Evolutionary conservation across 2,888 invertebrate species (phyloP).

Genomic region (Saturnia pavonia): DNA sequence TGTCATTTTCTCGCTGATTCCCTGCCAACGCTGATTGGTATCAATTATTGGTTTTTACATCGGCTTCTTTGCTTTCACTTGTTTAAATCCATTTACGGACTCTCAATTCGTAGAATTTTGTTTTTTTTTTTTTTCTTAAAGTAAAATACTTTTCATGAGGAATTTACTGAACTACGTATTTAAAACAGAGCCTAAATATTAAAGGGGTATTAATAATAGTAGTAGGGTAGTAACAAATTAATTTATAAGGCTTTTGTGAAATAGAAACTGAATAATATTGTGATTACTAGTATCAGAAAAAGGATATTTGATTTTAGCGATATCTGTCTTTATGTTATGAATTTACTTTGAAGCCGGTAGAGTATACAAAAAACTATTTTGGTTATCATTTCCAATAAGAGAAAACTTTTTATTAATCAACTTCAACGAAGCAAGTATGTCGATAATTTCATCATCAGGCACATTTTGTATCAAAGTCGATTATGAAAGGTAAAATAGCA

Average conservation of each 20-base stretch:
- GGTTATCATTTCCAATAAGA: too few relatives aligned
- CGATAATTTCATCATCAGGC: too few relatives aligned
- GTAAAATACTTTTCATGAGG: neutral
- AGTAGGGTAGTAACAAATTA: neutral
- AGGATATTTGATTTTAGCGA: neutral
- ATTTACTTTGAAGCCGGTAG: too few relatives aligned
- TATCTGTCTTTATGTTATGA: too few relatives aligned
- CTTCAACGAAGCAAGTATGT: too few relatives aligned
- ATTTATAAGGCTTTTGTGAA: neutral
- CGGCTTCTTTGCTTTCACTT: slow-evolving; percentile 3
- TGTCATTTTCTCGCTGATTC: slow-evolving; percentile 14
- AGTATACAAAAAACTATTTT: too few relatives aligned
- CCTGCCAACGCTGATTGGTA: slow-evolving; percentile 16
- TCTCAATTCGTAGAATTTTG: neutral
- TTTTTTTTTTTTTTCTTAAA: neutral
- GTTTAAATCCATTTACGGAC: slow-evolving; percentile 2
- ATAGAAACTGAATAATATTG: neutral
- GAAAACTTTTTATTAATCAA: too few relatives aligned
- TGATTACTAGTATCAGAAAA: neutral
- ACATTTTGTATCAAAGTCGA: too few relatives aligned
- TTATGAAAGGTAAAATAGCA: too few relatives aligned
- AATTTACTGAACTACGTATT: neutral
- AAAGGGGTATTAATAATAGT: neutral
- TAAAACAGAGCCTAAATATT: neutral
- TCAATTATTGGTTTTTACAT: slow-evolving; percentile 19